Conservation (phyloP, 1,140 invertebrate species). For the Panagrolaimus sp. region DNA sequence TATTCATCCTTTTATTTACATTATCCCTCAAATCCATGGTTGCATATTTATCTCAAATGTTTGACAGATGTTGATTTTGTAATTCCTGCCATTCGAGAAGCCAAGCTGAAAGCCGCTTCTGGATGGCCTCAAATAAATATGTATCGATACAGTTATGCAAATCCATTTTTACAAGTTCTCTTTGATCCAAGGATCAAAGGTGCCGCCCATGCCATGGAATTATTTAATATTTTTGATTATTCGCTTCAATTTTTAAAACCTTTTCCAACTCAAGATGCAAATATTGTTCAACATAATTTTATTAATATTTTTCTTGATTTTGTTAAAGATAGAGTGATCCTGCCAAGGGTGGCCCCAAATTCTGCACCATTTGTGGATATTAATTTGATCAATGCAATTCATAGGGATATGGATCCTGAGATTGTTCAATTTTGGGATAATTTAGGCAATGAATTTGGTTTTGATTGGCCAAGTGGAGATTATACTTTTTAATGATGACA, state of each 20-base stretch:
- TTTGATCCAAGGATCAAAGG: background rate
- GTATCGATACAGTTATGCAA: background rate
- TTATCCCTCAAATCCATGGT: no score
- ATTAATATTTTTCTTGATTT: background rate
- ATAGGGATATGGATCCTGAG: background rate
- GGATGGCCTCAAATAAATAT: background rate
- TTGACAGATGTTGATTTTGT: background rate
- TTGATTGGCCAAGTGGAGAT: slow-evolving; percentile 2
- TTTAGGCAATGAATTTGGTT: background rate
- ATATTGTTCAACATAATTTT: background rate
- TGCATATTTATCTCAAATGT: no score
- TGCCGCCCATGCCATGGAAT: background rate
- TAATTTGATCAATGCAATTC: background rate
- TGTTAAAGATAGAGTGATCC: background rate
- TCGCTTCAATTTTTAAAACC: background rate
- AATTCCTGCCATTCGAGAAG: slow-evolving; percentile 3
- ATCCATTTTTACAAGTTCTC: background rate
- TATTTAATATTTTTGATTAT: background rate
- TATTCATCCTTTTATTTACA: no score
- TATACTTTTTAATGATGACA: no score
- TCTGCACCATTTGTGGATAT: background rate
- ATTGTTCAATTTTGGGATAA: background rate
- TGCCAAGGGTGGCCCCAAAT: slow-evolving; percentile 60
- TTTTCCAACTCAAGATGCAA: background rate
- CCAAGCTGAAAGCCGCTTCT: background rate